Evolutionary conservation across 2,888 invertebrate species (phyloP).

Genomic region (Glomeris marginata): DNA sequence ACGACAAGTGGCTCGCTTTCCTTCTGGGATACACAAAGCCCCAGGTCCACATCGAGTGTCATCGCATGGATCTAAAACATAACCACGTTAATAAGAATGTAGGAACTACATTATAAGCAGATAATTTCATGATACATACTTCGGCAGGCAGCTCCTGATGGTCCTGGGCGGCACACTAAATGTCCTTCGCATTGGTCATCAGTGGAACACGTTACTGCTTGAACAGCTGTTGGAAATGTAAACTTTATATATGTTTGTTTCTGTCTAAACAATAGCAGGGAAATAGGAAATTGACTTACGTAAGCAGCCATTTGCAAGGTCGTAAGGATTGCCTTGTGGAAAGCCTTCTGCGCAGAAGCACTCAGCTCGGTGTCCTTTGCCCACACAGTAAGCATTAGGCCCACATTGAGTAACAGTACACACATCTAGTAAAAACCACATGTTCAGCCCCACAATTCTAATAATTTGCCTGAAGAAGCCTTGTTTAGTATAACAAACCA

Average conservation of each 20-base stretch:
- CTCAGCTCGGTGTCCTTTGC: constrained; percentile 19
- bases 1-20: constrained; percentile 24
- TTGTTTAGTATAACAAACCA: constrained; percentile 13
- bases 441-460: too few relatives aligned
- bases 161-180: constrained; percentile 18
- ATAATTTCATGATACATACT: neutral
- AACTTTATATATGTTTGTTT: neutral
- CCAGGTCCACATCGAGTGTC: constrained; percentile 71
- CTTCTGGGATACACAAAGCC: constrained; percentile 71
- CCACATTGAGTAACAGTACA: constrained; percentile 22
- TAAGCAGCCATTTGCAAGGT: constrained; percentile 54
- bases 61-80: constrained; percentile 12
- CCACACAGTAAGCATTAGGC: constrained; percentile 21
- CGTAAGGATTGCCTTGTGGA: constrained; percentile 58
- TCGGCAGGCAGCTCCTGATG: constrained; percentile 13
- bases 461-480: constrained; percentile 6
- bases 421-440: constrained; percentile 17
- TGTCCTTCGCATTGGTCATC: constrained; percentile 20
- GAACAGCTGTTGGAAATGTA: constrained; percentile 6
- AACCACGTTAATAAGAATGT: neutral
- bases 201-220: constrained; percentile 10
- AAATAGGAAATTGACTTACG: constrained; percentile 31
- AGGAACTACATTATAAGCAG: neutral
- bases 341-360: constrained; percentile 31
- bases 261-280: neutral